Percentiles rank a stretch among this genome's conserved stretches.
Conservation (phyloP, 2,888 invertebrate genomes). For the Branchipolynoe longqiensis region DNA sequence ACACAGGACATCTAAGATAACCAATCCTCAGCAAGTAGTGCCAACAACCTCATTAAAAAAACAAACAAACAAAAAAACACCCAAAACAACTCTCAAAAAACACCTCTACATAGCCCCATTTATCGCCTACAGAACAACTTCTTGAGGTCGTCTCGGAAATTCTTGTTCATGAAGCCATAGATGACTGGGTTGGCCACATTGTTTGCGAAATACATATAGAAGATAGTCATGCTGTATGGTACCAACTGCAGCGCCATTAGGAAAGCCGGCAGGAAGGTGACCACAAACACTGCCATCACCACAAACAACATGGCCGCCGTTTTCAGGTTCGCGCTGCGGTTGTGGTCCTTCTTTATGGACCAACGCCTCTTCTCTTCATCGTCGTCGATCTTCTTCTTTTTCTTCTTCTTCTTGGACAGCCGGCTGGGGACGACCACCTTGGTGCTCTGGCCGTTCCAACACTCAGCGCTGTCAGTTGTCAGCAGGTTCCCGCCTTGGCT, state of each 20-base stretch:
- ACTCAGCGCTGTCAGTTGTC: neutral
- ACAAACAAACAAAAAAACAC: too few relatives aligned
- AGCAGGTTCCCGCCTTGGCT: too few relatives aligned
- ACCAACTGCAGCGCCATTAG: slow-evolving; percentile 74
- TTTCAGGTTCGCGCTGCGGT: slow-evolving; percentile 75
- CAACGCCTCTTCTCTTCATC: slow-evolving; percentile 62
- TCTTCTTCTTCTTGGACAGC: neutral
- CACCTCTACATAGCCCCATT: too few relatives aligned
- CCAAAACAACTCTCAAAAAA: too few relatives aligned
- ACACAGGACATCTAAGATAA: too few relatives aligned
- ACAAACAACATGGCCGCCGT: slow-evolving; percentile 81
- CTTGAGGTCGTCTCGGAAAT: slow-evolving; percentile 79
- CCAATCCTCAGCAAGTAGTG: too few relatives aligned
- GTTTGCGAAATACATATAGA: slow-evolving; percentile 81
- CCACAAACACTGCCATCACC: slow-evolving; percentile 79
- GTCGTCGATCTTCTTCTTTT: slow-evolving; percentile 68
- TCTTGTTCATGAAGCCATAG: slow-evolving; percentile 81
- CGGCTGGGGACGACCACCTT: neutral
- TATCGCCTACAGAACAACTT: slow-evolving; percentile 61
- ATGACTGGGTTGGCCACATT: slow-evolving; percentile 82
- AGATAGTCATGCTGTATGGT: slow-evolving; percentile 75
- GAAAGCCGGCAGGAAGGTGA: slow-evolving; percentile 79
- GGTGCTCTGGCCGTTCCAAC: neutral
- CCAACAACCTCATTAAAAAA: too few relatives aligned
- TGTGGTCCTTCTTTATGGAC: slow-evolving; percentile 66